phyloP scores from a whole-genome alignment of 1,140 invertebrate genomes.

The Brachionus koreanus region DNA sequence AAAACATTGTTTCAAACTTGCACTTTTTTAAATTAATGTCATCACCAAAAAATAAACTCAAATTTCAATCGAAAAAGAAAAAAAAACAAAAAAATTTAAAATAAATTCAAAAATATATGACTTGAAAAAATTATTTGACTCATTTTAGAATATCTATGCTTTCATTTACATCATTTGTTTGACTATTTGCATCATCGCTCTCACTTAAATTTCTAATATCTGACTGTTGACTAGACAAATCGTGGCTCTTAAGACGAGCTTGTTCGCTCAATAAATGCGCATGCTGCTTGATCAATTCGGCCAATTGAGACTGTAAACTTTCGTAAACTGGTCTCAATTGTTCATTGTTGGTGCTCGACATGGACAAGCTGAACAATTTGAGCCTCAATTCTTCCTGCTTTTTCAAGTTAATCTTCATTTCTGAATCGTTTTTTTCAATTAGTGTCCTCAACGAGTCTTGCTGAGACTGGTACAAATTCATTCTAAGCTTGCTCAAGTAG shows the following conservation, averaged over 20 bases:
- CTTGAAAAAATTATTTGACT: slow-evolving; percentile 31
- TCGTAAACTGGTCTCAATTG: background rate
- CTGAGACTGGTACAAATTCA: background rate
- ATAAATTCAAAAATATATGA: slow-evolving; percentile 29
- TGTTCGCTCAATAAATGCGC: slow-evolving; percentile 13
- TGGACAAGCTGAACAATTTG: slow-evolving; percentile 4
- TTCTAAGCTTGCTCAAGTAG: background rate
- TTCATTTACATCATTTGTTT: background rate
- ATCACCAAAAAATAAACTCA: background rate
- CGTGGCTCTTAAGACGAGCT: background rate
- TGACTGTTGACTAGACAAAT: background rate
- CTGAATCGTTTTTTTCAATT: background rate
- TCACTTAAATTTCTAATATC: background rate
- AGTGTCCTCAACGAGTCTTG: background rate
- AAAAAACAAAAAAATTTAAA: background rate
- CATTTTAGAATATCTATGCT: slow-evolving; percentile 15
- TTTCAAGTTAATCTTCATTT: background rate
- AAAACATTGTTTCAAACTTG: background rate
- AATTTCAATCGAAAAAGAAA: background rate
- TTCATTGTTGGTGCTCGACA: background rate
- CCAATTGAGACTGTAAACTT: background rate
- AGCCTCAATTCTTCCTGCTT: background rate
- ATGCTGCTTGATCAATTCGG: background rate
- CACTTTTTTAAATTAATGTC: slow-evolving; percentile 11
- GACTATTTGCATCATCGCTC: slow-evolving; percentile 10